These are phyloP conservation scores for Zaprionus nigranus DNA, from an alignment of 1,140 invertebrate genomes.

Conservation along the genomic window DNA sequence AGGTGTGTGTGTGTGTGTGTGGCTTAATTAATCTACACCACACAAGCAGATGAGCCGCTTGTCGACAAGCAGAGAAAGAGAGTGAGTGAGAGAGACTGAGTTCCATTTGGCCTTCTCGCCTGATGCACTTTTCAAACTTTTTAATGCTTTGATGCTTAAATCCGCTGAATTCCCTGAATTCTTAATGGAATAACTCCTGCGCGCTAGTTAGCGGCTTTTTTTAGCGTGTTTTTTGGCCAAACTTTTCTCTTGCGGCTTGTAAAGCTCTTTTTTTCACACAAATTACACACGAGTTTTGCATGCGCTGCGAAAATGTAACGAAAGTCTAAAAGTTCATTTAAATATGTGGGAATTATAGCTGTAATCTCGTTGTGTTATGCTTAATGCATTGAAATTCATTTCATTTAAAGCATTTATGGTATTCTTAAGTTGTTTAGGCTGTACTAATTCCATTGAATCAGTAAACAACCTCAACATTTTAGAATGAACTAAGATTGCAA, in stretches of 20 bases:
- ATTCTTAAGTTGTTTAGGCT: too few species aligned
- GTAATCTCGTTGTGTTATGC: too few species aligned
- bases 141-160: constrained; percentile 72
- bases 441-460: too few species aligned
- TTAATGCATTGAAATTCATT: too few species aligned
- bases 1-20: constrained; percentile 25
- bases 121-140: constrained; percentile 51
- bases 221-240: background rate
- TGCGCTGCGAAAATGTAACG: too few species aligned
- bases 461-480: too few species aligned
- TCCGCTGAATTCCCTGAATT: constrained; percentile 52
- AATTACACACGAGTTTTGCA: too few species aligned
- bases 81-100: background rate
- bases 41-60: constrained; percentile 28
- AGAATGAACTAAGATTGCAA: too few species aligned
- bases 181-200: constrained; percentile 36
- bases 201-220: constrained; percentile 23
- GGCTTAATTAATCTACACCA: constrained; percentile 66
- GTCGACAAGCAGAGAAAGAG: background rate
- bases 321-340: too few species aligned
- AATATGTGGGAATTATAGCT: too few species aligned
- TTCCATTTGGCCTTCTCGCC: constrained; percentile 22
- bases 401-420: too few species aligned
- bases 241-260: background rate
- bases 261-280: background rate